Evolutionary conservation across 2,888 invertebrate species (phyloP).

Genomic region (Rutpela maculata): DNA sequence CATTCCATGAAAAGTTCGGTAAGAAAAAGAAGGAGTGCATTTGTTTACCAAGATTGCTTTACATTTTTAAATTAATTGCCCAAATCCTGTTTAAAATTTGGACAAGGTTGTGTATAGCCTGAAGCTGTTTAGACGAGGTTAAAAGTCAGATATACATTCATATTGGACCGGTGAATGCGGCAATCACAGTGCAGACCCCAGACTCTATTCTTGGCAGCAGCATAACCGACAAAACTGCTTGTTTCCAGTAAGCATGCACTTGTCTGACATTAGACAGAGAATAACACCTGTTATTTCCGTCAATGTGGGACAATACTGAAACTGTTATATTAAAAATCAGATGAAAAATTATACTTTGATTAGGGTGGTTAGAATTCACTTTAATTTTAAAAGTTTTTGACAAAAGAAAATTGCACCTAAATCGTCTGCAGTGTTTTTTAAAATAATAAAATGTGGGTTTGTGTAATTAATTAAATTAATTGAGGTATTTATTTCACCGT

Average conservation of each 20-base stretch:
- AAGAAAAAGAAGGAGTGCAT: neutral
- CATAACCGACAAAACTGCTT: constrained; percentile 7
- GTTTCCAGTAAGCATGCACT: neutral
- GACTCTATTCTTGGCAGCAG: neutral
- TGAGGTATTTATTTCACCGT: too few species aligned
- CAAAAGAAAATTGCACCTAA: too few species aligned
- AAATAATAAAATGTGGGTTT: too few species aligned
- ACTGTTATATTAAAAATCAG: too few species aligned
- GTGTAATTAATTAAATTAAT: too few species aligned
- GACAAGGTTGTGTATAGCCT: constrained; percentile 31
- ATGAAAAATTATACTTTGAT: too few species aligned
- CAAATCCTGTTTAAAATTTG: constrained; percentile 36
- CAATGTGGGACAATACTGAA: too few species aligned
- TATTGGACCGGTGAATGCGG: constrained; percentile 10
- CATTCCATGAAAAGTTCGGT: too few species aligned
- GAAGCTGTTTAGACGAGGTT: constrained; percentile 27
- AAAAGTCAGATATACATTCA: constrained; percentile 23
- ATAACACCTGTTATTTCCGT: neutral
- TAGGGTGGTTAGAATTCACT: too few species aligned
- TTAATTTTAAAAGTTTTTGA: too few species aligned
- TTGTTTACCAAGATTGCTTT: constrained; percentile 13
- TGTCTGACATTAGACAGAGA: neutral
- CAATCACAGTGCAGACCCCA: neutral
- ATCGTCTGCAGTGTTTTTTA: too few species aligned
- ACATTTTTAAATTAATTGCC: constrained; percentile 25